Conservation (phyloP, 2,888 invertebrate genomes). For the Ectemnius continuus region DNA sequence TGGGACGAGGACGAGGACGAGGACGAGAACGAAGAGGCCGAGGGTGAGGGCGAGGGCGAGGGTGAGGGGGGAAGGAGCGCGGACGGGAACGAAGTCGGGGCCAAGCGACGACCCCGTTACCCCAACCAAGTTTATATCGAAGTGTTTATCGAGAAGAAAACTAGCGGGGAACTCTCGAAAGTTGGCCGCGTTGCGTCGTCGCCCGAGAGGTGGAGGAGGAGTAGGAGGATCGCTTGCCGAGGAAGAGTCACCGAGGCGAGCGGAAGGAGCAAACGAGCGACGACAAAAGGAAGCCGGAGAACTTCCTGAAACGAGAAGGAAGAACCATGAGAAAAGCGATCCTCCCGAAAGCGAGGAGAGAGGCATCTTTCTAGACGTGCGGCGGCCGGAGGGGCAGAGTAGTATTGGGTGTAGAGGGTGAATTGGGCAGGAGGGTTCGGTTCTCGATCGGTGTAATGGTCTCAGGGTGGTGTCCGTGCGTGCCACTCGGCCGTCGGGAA, state of each 20-base stretch:
- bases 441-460: slow-evolving; percentile 73
- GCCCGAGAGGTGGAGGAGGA: neutral
- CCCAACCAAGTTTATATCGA: neutral
- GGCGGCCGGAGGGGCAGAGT: slow-evolving; percentile 20
- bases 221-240: neutral
- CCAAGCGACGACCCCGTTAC: slow-evolving; percentile 5
- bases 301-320: neutral
- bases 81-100: neutral
- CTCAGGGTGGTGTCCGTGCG: slow-evolving; percentile 78
- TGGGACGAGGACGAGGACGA: neutral
- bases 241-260: neutral
- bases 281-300: slow-evolving; percentile 2
- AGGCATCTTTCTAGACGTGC: slow-evolving; percentile 31
- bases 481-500: slow-evolving; percentile 79
- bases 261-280: neutral
- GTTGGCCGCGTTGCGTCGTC: slow-evolving; percentile 3
- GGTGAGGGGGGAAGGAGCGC: neutral
- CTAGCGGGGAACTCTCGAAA: slow-evolving; percentile 11
- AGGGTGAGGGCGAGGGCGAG: neutral
- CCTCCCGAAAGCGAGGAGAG: slow-evolving; percentile 21
- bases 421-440: slow-evolving; percentile 61
- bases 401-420: slow-evolving; percentile 48
- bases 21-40: neutral
- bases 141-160: slow-evolving; percentile 23
- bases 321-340: slow-evolving; percentile 38